Percentiles rank a stretch among this genome's conserved stretches.
Conservation (phyloP, 2,888 invertebrate genomes). For the Galerucella pusilla region DNA sequence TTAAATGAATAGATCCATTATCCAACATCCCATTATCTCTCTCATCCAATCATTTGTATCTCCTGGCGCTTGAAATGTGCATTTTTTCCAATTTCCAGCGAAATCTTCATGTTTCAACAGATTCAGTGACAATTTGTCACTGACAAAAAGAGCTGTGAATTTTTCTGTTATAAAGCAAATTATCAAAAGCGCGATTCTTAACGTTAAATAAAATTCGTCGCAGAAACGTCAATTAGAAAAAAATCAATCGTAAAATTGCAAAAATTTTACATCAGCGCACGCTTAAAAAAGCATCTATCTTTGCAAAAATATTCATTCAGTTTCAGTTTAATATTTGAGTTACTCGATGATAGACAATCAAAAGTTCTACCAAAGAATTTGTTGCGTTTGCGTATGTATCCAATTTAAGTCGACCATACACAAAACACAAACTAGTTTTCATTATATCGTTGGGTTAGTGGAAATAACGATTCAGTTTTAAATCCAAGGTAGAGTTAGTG, state of each 20-base stretch:
- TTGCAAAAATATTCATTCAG: conserved; percentile 8
- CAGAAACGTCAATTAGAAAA: not conserved
- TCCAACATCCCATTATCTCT: not conserved
- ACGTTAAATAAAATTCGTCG: not conserved
- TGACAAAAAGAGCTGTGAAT: not conserved
- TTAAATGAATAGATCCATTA: not conserved
- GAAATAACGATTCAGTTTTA: conserved; percentile 3
- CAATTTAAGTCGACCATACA: conserved; percentile 5
- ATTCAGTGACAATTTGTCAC: too few species aligned
- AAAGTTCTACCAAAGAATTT: not conserved
- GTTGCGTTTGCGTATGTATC: conserved; percentile 7
- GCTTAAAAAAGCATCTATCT: not conserved
- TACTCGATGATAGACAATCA: not conserved
- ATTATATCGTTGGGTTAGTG: conserved; percentile 1
- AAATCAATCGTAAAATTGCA: not conserved
- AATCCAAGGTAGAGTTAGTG: not conserved
- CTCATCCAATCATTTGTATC: conserved; percentile 1
- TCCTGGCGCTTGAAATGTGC: not conserved
- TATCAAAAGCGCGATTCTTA: not conserved
- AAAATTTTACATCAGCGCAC: conserved; percentile 10
- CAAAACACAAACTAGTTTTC: not conserved
- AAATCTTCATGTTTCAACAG: not conserved
- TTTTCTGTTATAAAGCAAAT: not conserved
- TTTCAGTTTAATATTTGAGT: not conserved
- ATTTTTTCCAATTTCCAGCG: not conserved